Evolutionary conservation across 1,140 invertebrate species (phyloP), one percentile per base, ranked within the genome.

Genomic region (Pseudomyrmex dendroicus): DNA sequence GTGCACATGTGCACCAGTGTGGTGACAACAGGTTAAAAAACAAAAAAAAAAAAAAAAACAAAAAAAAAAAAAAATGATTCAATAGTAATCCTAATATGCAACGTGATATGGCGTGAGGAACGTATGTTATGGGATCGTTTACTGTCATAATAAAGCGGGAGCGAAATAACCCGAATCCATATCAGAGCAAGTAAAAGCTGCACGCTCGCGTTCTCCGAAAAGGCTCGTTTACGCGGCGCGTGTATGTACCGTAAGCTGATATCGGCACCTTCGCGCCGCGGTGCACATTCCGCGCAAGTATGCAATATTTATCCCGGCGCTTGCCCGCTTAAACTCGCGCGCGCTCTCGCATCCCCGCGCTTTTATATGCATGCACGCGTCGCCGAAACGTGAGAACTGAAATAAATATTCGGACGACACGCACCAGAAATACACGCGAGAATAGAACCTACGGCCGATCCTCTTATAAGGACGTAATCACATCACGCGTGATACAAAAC

Each of bases 321-420:
- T 73, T 35, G 13, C 44, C 35, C 35, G 35, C 35, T 35, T 35
- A 35, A 35, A 35, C 35, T 66, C n/a, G n/a, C 64, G 35, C 63
- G 44, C 57, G 20, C 57, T 66, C n/a, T 8, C 63, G 44, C 82
- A 67, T 62, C 15, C 67, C 64, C 46, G 54, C 67, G 67, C 64
- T 57, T 35, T 70, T 56, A 61, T 44, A 25, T 35, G 17, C 80
- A 48, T 63, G 72, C 73, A 59, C 54, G 72, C 57, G 80, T 66
- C 85, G 64, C 35, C 85, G 86, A 89, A 89, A 89, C 83, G 88
- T 89, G 88, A 89, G 87, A 89, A 89, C 88, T 83, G 83, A 89
- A 90, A 89, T 87, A 89, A 89, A 90, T 83, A 87, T 86, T 89
- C 76, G 84, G 82, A 80, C 86, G 86, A 85, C 74, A 82, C 86